A percentile compares a stretch with the other conserved stretches of the same genome.
phyloP scores from a whole-genome alignment of 2,797 vertebrate genomes.

The Heliangelus exortis region DNA sequence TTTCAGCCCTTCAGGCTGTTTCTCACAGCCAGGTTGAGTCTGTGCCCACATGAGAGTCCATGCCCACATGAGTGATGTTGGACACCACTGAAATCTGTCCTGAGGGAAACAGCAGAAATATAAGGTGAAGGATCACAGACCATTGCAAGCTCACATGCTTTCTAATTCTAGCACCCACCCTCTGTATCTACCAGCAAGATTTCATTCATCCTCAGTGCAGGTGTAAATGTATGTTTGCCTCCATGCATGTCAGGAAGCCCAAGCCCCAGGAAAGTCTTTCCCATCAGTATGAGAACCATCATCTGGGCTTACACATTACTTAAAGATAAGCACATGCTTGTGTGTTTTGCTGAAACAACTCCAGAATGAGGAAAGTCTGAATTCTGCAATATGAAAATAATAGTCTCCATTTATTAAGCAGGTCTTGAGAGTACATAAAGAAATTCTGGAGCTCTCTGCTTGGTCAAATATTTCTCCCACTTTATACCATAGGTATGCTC shows the following conservation, averaged over 20 bases:
- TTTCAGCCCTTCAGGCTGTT: neutral
- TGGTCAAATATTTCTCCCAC: conserved; percentile 50
- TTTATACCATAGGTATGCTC: conserved; percentile 62
- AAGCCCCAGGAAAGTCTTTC: neutral
- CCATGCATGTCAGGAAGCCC: neutral
- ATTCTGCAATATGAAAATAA: conserved; percentile 57
- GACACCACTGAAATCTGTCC: neutral
- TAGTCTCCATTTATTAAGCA: conserved; percentile 38
- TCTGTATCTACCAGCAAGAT: neutral
- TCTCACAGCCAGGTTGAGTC: neutral
- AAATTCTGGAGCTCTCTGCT: conserved; percentile 30
- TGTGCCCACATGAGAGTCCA: rapidly evolving
- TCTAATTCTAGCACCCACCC: neutral
- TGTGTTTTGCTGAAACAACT: neutral
- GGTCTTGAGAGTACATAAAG: conserved; percentile 45
- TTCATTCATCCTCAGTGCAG: neutral
- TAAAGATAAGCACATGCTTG: neutral
- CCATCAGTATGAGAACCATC: neutral
- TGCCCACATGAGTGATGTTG: rapidly evolving
- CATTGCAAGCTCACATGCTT: neutral
- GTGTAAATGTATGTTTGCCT: neutral
- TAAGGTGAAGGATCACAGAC: neutral
- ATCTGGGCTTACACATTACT: neutral
- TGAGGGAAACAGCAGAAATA: neutral
- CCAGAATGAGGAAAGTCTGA: conserved; percentile 12